Base-by-base conservation (phyloP, 2,888 invertebrate species). In the Zonitis immaculata region DNA sequence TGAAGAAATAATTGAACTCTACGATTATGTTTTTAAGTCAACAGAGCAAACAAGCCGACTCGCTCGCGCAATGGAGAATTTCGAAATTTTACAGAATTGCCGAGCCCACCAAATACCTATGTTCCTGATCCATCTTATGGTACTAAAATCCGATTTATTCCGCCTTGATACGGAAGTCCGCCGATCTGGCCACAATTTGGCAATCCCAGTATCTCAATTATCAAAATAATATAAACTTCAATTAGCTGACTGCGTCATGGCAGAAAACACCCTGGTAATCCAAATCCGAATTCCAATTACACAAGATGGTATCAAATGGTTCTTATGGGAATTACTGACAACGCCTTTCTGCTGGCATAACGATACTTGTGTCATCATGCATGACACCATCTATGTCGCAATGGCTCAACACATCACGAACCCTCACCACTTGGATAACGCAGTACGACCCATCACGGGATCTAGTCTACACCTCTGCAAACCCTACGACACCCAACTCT, bases 201-300 rank as follows among this genome's bases (percentile, higher is more conserved):
- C 57, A 9, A 59, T 61, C 8, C 47, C 54, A 6, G 47, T 43
- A 27, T 51, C 49, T 11, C 57, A 56, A 18, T n/a, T n/a, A n/a
- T n/a, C 8, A 5, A 26, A 7, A 7, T 26, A 26, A 7, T 26
- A 7, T 7, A 26, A 26, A 26, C 1, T 26, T 14, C 57, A 58
- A 1, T 56, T 61, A 5, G 51, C 56, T 12, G 58, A 26, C 26
- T 26, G 26, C 8, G 26, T 26, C 26, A 7, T 26, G 26, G 26
- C 8, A n/a, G 20, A 1, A 14, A 8, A 27, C 6, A 28, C 47
- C n/a, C 49, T 60, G 2, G 25, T 20, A 6, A 44, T 50, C 11
- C 45, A 30, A 18, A 30, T 50, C 5, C 46, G 39, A 32, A 14
- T 32, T 14, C 42, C 47, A 22, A 47, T 20, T n/a, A 47, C 26